A percentile compares a stretch with the other conserved stretches of the same genome.
Conservation (phyloP, 2,113 vertebrate genomes). For the Puffinus mauretanicus region DNA sequence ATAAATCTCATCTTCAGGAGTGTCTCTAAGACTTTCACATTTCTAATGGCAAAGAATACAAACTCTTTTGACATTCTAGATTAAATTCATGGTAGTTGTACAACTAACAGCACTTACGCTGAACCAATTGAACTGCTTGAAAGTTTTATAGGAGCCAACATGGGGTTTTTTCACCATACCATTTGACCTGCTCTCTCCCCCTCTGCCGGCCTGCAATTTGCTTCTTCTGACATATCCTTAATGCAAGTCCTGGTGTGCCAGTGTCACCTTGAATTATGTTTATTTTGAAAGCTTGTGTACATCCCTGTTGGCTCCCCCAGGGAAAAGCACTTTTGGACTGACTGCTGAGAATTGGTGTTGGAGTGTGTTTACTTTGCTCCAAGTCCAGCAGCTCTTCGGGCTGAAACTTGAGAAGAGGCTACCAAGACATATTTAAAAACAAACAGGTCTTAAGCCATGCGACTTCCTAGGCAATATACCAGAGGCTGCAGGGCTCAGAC, state of each 20-base stretch:
- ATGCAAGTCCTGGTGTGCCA: constrained; percentile 33
- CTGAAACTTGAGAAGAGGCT: constrained; percentile 13
- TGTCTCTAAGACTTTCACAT: background rate
- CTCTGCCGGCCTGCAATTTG: background rate
- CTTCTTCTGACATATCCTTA: constrained; percentile 33
- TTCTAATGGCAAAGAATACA: background rate
- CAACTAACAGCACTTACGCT: constrained; percentile 4
- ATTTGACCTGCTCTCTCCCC: background rate
- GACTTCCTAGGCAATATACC: background rate
- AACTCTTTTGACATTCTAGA: background rate
- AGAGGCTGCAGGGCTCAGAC: background rate
- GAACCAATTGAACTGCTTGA: background rate
- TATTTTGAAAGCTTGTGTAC: constrained; percentile 47
- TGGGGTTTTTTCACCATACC: background rate
- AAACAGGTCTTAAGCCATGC: background rate
- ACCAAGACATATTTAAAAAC: background rate
- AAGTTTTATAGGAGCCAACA: background rate
- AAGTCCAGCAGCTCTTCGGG: background rate
- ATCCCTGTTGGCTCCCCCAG: background rate
- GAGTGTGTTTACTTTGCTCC: constrained; percentile 16
- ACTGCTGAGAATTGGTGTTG: background rate
- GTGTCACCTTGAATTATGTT: constrained; percentile 51
- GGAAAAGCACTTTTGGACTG: constrained; percentile 1
- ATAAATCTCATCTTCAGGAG: constrained; percentile 10
- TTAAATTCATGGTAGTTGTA: background rate